Base-by-base conservation (phyloP, 2,797 vertebrate species). In the Microctenopoma steveboyesi region DNA sequence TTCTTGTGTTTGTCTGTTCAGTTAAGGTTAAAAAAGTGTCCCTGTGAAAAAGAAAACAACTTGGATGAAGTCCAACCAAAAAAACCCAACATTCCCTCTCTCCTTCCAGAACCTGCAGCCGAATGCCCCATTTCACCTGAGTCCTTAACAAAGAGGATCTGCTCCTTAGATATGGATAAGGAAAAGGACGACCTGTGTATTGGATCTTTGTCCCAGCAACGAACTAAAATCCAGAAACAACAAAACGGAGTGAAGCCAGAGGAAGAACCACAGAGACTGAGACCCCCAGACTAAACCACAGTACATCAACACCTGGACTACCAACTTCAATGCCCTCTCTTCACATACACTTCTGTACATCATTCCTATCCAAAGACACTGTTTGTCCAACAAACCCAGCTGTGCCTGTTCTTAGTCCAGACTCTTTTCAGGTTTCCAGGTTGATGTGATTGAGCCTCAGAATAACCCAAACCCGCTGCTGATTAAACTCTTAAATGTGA, bases 91-190 rank as follows among this genome's bases (percentile, higher is more conserved):
- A 0, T 54, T 61, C 3, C 30, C 18, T 60, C 46, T 85, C 54
- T 45, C 76, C 2, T 89, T 89, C n/a, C 85, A 94, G 94, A 85
- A 93, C 84, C 82, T 93, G 89, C 75, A 90, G 78, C 74, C 91
- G 89, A 30, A 91, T 92, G 89, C 88, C 89, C 9, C 91, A 94
- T 86, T 93, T 94, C 90, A 86, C 84, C 75, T 94, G 91, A 93
- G 75, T 49, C 67, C 53, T 39, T n/a, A 5, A 30, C 50, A 2
- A 33, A 39, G 43, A 67, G 45, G 70, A 76, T 47, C 59, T n/a
- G 51, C 51, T 62, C 28, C 6, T 54, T 74, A 60, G 66, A 81
- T 4, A 91, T 92, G 89, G 48, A 77, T 69, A 40, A 54, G 58
- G 72, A 74, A 37, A 70, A 65, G 40, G 72, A 79, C 58, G 75